Conservation (phyloP, 2,888 invertebrate genomes). For the Keiferia lycopersicella region DNA sequence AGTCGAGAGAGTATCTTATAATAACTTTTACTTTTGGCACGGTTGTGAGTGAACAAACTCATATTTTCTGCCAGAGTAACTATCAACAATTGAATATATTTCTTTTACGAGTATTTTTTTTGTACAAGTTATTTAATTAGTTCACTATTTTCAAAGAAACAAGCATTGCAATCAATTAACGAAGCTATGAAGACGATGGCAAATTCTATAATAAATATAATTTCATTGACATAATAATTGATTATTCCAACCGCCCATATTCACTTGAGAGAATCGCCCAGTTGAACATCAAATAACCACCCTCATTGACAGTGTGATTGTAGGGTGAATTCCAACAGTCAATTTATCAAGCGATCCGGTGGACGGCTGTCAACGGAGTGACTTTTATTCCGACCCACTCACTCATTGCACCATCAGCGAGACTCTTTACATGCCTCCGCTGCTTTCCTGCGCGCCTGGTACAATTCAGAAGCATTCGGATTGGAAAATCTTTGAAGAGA, state of each 20-base stretch:
- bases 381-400: slow-evolving; percentile 39
- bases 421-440: slow-evolving; percentile 35
- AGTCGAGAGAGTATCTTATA: not conserved
- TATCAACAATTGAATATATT: too few species aligned
- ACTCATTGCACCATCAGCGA: slow-evolving; percentile 42
- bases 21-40: not conserved
- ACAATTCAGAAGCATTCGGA: slow-evolving; percentile 29
- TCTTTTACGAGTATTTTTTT: too few species aligned
- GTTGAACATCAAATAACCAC: not conserved
- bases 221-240: slow-evolving; percentile 4
- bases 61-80: too few species aligned
- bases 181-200: not conserved
- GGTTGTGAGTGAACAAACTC: not conserved
- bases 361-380: slow-evolving; percentile 12
- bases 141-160: not conserved
- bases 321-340: not conserved
- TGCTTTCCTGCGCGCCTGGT: slow-evolving; percentile 28
- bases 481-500: too few species aligned
- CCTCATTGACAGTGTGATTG: slow-evolving; percentile 13
- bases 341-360: slow-evolving; percentile 4
- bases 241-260: not conserved
- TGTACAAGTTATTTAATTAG: too few species aligned
- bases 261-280: not conserved
- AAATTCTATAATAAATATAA: not conserved
- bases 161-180: not conserved